phyloP scores from a whole-genome alignment of 2,888 invertebrate genomes.

The Thecocarcelia acutangulata region DNA sequence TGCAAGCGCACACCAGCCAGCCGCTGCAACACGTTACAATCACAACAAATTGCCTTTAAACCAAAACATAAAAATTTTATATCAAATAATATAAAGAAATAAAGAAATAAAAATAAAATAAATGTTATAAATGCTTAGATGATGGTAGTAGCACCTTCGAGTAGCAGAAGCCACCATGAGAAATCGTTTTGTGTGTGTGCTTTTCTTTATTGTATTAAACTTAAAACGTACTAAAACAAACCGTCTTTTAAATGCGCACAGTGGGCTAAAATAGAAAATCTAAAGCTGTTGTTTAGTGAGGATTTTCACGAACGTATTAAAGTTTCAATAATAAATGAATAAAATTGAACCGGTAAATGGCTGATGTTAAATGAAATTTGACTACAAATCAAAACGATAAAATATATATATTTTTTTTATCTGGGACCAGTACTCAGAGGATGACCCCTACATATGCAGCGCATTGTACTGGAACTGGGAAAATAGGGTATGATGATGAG shows the following conservation, averaged over 20 bases:
- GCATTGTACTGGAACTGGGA: too few species aligned
- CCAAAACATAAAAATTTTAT: conserved; percentile 32
- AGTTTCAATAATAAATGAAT: too few species aligned
- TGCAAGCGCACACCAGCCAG: conserved; percentile 47
- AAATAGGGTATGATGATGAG: too few species aligned
- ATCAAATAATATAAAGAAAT: conserved; percentile 40
- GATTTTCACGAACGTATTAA: too few species aligned
- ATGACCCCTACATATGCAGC: too few species aligned
- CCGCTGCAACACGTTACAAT: conserved; percentile 31
- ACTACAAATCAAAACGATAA: too few species aligned
- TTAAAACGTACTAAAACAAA: conserved; percentile 39
- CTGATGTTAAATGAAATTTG: too few species aligned
- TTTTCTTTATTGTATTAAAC: not conserved
- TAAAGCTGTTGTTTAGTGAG: too few species aligned
- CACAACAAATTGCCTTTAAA: conserved; percentile 41
- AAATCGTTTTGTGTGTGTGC: conserved; percentile 54
- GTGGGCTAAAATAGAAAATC: conserved; percentile 2
- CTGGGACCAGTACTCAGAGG: too few species aligned
- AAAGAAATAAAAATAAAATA: conserved; percentile 14
- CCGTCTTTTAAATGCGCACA: conserved; percentile 28
- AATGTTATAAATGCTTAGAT: conserved; percentile 48
- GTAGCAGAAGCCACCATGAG: conserved; percentile 63
- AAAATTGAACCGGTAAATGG: too few species aligned
- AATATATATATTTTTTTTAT: too few species aligned
- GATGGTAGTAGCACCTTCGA: conserved; percentile 64